Evolutionary conservation across 2,797 vertebrate genomes (phyloP).

Genomic region (Amblyraja radiata): DNA sequence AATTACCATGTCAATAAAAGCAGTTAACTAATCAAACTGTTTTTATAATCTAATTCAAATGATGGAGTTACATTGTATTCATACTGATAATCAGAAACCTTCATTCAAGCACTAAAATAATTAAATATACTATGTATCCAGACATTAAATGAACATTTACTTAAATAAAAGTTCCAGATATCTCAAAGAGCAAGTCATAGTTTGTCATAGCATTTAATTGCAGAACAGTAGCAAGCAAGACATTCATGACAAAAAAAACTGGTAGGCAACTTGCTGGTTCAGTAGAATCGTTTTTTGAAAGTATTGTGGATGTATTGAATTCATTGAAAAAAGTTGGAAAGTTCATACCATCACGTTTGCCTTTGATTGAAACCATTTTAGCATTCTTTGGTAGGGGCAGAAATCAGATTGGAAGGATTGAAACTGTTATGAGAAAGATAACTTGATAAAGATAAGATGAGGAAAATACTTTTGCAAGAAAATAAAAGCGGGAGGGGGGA

Average conservation of each 20-base stretch:
- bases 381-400: not conserved
- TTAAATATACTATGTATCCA: not conserved
- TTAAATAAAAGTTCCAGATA: too few species aligned
- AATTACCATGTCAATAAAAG: not conserved
- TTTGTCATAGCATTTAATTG: not conserved
- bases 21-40: not conserved
- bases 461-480: not conserved
- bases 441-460: not conserved
- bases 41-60: not conserved
- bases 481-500: not conserved
- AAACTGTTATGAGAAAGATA: not conserved
- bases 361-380: not conserved
- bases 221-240: not conserved
- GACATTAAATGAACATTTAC: too few species aligned
- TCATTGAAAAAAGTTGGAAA: not conserved
- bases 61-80: not conserved
- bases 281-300: not conserved
- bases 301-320: not conserved
- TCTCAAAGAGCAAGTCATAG: not conserved
- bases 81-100: not conserved
- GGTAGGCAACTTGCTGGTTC: not conserved
- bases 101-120: not conserved
- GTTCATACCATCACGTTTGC: not conserved
- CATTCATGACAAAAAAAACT: not conserved
- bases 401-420: not conserved